These are phyloP conservation scores for Tridacna gigas DNA, from an alignment of 2,888 invertebrate genomes.

Conservation along the genomic window DNA sequence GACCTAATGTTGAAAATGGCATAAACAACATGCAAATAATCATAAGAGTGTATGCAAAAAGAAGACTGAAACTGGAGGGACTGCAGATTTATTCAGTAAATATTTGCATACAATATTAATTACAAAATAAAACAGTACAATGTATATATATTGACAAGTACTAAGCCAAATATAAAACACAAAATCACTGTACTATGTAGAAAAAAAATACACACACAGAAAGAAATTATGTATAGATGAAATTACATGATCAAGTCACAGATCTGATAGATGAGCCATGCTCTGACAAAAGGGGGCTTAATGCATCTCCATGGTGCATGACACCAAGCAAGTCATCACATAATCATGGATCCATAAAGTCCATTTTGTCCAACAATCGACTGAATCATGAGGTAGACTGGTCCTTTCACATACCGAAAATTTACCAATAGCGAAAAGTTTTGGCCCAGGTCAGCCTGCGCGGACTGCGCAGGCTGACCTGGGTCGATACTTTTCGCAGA, in stretches of 20 bases:
- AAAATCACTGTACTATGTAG: constrained; percentile 44
- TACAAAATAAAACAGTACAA: constrained; percentile 48
- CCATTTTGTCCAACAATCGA: no score
- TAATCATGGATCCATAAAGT: no score
- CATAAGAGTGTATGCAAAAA: no score
- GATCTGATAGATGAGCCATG: neutral
- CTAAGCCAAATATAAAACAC: constrained; percentile 36
- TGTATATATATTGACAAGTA: constrained; percentile 21
- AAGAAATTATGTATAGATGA: neutral
- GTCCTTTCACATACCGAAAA: no score
- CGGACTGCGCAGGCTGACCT: no score
- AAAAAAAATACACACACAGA: constrained; percentile 27
- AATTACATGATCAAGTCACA: constrained; percentile 14
- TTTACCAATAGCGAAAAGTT: no score
- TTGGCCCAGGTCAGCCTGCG: no score
- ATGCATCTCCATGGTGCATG: neutral
- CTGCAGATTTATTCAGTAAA: constrained; percentile 65
- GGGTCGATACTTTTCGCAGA: no score
- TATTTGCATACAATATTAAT: constrained; percentile 63
- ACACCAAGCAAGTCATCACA: neutral
- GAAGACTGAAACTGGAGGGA: constrained; percentile 49
- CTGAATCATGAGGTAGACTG: no score
- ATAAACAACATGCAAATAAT: no score
- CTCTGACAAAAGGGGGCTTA: neutral
- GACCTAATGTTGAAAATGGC: no score